Conservation (phyloP, 1,140 invertebrate species). For the Acromyrmex heyeri region DNA sequence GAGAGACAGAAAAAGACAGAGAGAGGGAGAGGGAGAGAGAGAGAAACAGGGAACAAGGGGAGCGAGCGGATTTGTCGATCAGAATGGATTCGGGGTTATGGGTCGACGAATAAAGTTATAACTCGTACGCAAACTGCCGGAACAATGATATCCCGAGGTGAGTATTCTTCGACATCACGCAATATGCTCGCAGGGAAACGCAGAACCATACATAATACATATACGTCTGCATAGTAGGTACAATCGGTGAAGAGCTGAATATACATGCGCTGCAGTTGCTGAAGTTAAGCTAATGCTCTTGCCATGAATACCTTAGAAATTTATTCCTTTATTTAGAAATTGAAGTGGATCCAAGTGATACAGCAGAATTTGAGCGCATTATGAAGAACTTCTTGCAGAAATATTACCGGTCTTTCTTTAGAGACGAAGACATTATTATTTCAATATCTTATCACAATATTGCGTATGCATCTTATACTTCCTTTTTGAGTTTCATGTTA, state of each 20-base stretch:
- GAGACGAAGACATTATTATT: not conserved
- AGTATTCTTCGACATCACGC: constrained; percentile 47
- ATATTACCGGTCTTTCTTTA: not conserved
- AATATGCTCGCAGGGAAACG: constrained; percentile 39
- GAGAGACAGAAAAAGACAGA: too few species aligned
- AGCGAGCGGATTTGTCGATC: constrained; percentile 64
- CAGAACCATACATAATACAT: constrained; percentile 13
- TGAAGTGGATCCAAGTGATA: constrained; percentile 19
- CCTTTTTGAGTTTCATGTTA: not conserved
- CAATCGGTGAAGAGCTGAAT: not conserved
- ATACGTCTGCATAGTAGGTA: not conserved
- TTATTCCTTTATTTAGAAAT: constrained; percentile 34
- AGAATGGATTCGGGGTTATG: constrained; percentile 53
- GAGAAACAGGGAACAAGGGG: constrained; percentile 33
- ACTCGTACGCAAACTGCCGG: constrained; percentile 50
- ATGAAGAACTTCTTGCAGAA: not conserved
- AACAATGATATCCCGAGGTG: constrained; percentile 53
- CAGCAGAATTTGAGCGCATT: not conserved
- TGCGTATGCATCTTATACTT: constrained; percentile 5
- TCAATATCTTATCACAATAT: not conserved
- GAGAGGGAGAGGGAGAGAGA: not conserved
- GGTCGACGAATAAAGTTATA: constrained; percentile 60
- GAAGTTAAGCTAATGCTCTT: constrained; percentile 14
- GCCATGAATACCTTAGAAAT: not conserved
- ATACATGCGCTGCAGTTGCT: not conserved